Evolutionary conservation across 1,140 invertebrate genomes (phyloP).

Genomic region (Cyclina sinensis): DNA sequence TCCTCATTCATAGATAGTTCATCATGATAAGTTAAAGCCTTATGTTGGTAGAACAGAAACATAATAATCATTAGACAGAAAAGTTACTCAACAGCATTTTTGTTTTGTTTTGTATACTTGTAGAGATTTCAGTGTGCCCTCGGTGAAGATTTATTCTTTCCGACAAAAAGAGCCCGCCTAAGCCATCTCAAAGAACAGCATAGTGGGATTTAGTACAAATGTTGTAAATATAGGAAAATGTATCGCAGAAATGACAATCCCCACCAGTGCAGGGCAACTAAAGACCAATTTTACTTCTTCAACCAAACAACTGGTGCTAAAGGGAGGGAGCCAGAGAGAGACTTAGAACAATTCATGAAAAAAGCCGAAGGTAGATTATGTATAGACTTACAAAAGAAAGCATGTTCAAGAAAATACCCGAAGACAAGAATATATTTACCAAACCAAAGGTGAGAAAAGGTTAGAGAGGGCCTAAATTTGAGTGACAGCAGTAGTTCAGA

Average conservation of each 20-base stretch:
- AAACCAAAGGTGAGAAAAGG: not conserved
- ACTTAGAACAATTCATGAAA: slow-evolving; percentile 26
- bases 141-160: not conserved
- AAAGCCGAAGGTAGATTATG: slow-evolving; percentile 2
- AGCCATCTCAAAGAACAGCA: slow-evolving; percentile 30
- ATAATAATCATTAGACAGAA: not conserved
- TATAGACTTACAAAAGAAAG: not conserved
- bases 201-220: slow-evolving; percentile 34
- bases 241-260: slow-evolving; percentile 45
- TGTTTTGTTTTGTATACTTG: not conserved
- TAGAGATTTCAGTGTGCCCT: slow-evolving; percentile 18
- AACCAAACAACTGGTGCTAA: not conserved
- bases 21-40: slow-evolving; percentile 62
- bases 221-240: slow-evolving; percentile 1
- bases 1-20: slow-evolving; percentile 42
- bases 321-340: slow-evolving; percentile 10
- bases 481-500: no score
- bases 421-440: no score
- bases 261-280: not conserved
- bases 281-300: not conserved
- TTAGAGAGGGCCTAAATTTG: no score
- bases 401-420: no score
- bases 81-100: not conserved
- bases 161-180: not conserved
- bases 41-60: no score